Evolutionary conservation across 2,888 invertebrate species (phyloP), one percentile per base, ranked within the genome.

Genomic region (Cerastoderma edule): DNA sequence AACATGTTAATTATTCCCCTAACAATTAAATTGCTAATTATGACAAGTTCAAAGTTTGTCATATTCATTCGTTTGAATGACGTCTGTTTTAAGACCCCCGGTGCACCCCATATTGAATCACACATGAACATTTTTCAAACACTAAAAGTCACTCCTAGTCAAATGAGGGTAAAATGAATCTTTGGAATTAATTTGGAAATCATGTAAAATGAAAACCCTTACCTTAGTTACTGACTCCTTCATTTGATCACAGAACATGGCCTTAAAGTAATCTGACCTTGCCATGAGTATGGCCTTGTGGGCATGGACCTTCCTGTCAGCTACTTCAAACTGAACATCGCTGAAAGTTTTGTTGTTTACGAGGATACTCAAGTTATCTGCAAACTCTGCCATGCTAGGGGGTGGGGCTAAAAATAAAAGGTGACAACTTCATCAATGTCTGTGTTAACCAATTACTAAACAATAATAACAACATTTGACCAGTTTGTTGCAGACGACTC

Each of bases 321-420:
- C 72, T 1, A 79, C 57, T 19, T 53, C 5, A 50, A 82, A 86
- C 24, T 70, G 48, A 6, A 82, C 73, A 57, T 86, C 85, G 83
- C 85, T 86, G 53, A 83, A 86, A 46, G 30, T 30, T 13, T 64
- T 27, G 68, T 75, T 75, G 46, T 84, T 83, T 3, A 84, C 83
- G 8, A 84, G 54, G 27, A 72, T 60, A 27, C 33, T 66, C 24
- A 84, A 44, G 44, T 83, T 79, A 19, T 53, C 35, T 8, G 83
- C 75, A 19, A 86, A 56, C 19, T 64, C 53, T 19, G 67, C 78
- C 67, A 75, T 44, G 1, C 66, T 13, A 4, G 80, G 82, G 1
- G 82, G 82, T 0, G 73, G 74, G 1, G 71, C 83, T 83, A 46
- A 32, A 79, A 72, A 46, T 33, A 50, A 6, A n/a, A 50, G 39